Evolutionary conservation across 2,113 vertebrate species (phyloP).

Genomic region (Bombycilla garrulus): DNA sequence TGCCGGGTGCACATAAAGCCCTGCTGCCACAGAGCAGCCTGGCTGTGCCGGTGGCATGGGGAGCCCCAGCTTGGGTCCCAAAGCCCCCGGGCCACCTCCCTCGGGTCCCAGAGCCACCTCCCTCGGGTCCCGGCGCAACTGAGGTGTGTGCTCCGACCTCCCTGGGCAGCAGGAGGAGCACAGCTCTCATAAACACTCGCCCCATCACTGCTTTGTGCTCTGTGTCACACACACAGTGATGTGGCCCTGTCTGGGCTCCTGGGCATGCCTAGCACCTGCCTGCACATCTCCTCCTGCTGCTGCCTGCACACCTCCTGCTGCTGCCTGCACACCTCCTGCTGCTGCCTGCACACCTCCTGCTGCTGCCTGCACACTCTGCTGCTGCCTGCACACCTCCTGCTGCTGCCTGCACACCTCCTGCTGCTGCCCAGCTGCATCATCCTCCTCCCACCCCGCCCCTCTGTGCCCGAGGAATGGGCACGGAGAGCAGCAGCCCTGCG

Average conservation of each 20-base stretch:
- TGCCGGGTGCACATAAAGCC: background rate
- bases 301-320: no score
- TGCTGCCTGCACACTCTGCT: no score
- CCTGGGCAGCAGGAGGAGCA: background rate
- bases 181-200: rapidly evolving
- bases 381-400: no score
- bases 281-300: background rate
- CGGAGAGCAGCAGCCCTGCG: background rate
- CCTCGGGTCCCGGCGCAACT: rapidly evolving
- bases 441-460: background rate
- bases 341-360: background rate
- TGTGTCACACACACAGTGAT: rapidly evolving
- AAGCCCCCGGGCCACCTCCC: no score
- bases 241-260: rapidly evolving
- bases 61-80: no score
- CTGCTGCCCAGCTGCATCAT: no score
- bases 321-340: background rate
- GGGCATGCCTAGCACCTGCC: background rate
- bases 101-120: background rate
- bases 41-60: rapidly evolving
- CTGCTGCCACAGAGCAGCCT: rapidly evolving
- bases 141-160: rapidly evolving
- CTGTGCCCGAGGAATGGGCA: rapidly evolving
- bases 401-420: background rate
- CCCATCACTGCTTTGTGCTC: no score